Evolutionary conservation across 2,888 invertebrate species (phyloP), one percentile per base, ranked within the genome.

Genomic region (Cynaeus angustus): DNA sequence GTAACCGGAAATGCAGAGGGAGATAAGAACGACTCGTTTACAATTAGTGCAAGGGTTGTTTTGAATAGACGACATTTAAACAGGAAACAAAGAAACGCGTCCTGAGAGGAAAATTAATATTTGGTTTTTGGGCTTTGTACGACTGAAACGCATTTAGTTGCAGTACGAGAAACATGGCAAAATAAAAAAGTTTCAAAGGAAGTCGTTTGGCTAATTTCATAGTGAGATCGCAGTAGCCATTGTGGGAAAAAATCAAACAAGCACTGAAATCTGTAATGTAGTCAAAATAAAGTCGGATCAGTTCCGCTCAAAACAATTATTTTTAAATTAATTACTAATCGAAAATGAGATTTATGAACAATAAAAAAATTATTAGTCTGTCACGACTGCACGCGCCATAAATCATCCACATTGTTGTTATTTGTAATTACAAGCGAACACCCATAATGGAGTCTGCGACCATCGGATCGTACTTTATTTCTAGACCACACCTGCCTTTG

Each of bases 331-430:
- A 56, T 56, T 41, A 56, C 10, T 26, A 26, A 56, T 41, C 56
- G 38, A 10, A n/a, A 33, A 16, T 10, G 8, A 16, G 56, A 56
- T 56, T 56, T 56, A 56, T 41, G 56, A 26, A 56, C 56, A 41
- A 56, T 56, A 56, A 56, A 56, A 21, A 50, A 56, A 41, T 21
- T 38, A 56, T 56, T 41, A 33, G 8, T 37, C 16, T 16, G 14
- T 55, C 55, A 55, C 21, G 52, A 10, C 52, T 53, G 37, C 9
- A 33, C 2, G 14, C 3, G 2, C 48, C 12, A 53, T 53, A 53
- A 53, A 53, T 53, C 53, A 53, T 14, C 37, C 12, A 41, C 33
- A 43, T 43, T 43, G 48, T 14, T 48, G 21, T 16, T 48, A 14
- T 26, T 48, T 48, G 14, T 14, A 48, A 48, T 48, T 48, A 16